phyloP scores from a whole-genome alignment of 2,113 vertebrate genomes.

The Arvicanthis niloticus region DNA sequence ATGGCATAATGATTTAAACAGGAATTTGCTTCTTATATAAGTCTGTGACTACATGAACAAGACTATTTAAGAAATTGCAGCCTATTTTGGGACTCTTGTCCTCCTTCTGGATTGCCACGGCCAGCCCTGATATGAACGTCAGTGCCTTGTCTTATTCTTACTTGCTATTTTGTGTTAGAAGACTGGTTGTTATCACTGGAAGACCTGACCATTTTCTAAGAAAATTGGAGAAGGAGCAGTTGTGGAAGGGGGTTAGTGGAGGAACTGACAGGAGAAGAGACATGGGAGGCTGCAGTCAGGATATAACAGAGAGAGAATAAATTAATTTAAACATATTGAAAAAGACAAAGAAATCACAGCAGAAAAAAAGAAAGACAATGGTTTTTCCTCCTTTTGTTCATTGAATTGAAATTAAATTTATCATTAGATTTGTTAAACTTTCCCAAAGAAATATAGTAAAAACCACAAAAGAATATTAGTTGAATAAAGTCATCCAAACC shows the following conservation, averaged over 20 bases:
- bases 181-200: not conserved
- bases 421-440: constrained; percentile 17
- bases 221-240: not conserved
- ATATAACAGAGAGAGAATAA: not conserved
- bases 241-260: not conserved
- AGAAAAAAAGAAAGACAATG: not conserved
- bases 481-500: not conserved
- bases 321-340: not conserved
- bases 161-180: not conserved
- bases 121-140: not conserved
- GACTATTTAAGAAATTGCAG: not conserved
- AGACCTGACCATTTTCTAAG: not conserved
- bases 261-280: not conserved
- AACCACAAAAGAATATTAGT: not conserved
- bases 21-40: not conserved
- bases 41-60: not conserved
- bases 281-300: not conserved
- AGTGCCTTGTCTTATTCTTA: not conserved
- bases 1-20: not conserved
- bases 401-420: constrained; percentile 14
- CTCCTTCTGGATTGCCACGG: not conserved
- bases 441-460: not conserved
- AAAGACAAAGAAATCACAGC: not conserved
- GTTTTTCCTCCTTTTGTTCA: not conserved
- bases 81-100: not conserved